Percentiles rank a stretch among this genome's conserved stretches.
Evolutionary conservation across 2,797 vertebrate species (phyloP).

Genomic region (Lutjanus campechanus): DNA sequence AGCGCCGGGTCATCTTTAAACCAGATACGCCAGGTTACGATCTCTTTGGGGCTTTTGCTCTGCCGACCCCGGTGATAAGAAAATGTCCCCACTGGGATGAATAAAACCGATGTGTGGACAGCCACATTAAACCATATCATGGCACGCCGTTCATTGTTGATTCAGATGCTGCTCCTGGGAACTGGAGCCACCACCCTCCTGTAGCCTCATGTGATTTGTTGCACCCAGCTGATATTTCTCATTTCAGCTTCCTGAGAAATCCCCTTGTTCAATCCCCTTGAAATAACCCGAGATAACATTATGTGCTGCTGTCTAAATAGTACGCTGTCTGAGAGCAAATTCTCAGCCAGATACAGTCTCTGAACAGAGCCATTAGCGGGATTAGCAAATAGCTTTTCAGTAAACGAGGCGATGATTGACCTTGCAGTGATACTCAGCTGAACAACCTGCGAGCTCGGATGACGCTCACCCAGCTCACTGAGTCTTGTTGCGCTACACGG

Average conservation of each 20-base stretch:
- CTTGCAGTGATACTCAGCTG: constrained; percentile 37
- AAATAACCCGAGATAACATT: constrained; percentile 57
- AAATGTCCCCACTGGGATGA: constrained; percentile 38
- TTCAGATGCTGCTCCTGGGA: constrained; percentile 24
- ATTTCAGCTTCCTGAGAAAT: constrained; percentile 32
- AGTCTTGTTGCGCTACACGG: not conserved
- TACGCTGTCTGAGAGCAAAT: constrained; percentile 34
- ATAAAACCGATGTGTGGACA: constrained; percentile 35
- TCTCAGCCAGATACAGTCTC: constrained; percentile 53
- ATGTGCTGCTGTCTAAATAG: constrained; percentile 35
- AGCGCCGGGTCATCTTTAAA: constrained; percentile 15
- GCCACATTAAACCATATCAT: constrained; percentile 13
- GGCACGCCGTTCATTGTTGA: constrained; percentile 9
- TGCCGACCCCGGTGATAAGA: constrained; percentile 29
- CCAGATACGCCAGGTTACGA: not conserved
- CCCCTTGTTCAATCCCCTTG: constrained; percentile 33
- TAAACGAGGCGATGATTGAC: constrained; percentile 61
- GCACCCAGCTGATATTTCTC: constrained; percentile 25
- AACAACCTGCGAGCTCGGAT: constrained; percentile 28
- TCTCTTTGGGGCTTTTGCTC: constrained; percentile 16
- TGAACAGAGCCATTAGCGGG: constrained; percentile 55
- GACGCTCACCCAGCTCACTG: not conserved
- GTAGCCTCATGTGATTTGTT: constrained; percentile 28
- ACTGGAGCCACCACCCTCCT: constrained; percentile 11
- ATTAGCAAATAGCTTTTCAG: constrained; percentile 64